A percentile compares a stretch with the other conserved stretches of the same genome.
Conservation (phyloP, 2,888 invertebrate species). For the Lapara coniferarum region DNA sequence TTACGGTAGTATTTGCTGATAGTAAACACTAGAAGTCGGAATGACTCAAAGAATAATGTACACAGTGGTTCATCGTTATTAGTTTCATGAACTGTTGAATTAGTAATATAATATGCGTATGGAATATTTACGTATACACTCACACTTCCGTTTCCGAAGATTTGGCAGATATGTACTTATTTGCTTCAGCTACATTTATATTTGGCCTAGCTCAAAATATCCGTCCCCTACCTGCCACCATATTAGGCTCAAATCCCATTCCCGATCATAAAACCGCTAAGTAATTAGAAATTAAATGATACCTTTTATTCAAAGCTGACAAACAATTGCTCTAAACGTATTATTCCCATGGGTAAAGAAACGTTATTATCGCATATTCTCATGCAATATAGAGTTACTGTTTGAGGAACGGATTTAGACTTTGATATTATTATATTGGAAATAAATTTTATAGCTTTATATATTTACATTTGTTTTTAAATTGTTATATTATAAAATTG, state of each 20-base stretch:
- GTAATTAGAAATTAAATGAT: too few species aligned
- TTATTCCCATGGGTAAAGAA: constrained; percentile 34
- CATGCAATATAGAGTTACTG: constrained; percentile 5
- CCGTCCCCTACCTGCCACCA: too few species aligned
- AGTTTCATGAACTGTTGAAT: neutral
- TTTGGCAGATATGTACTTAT: too few species aligned
- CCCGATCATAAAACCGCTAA: too few species aligned
- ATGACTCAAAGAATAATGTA: constrained; percentile 22
- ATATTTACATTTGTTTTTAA: neutral
- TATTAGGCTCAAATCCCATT: too few species aligned
- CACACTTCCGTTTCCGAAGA: too few species aligned
- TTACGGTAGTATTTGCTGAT: constrained; percentile 20
- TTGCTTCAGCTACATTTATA: too few species aligned
- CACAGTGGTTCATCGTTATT: neutral
- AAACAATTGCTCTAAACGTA: constrained; percentile 35
- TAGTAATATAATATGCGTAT: too few species aligned
- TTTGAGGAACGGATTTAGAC: neutral
- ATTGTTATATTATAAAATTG: neutral
- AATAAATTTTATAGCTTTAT: neutral
- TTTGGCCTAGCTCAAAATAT: too few species aligned
- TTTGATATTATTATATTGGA: neutral
- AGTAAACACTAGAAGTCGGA: constrained; percentile 17
- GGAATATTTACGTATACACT: too few species aligned
- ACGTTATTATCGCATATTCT: constrained; percentile 2
- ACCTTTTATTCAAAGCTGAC: constrained; percentile 4